Conservation (phyloP, 1,140 invertebrate species). For the Calephelis virginiensis region DNA sequence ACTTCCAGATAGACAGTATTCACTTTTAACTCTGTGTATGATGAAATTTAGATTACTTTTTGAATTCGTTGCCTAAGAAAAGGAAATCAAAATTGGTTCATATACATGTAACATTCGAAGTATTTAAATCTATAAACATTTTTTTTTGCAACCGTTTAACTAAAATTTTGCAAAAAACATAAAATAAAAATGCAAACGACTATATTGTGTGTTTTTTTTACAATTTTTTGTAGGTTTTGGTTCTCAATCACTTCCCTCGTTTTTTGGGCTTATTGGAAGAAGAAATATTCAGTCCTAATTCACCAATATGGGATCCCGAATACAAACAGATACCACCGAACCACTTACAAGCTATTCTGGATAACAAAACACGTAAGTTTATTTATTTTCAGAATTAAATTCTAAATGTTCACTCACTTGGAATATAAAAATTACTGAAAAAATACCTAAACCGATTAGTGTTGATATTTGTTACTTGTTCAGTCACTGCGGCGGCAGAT, state of each 20-base stretch:
- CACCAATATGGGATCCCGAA: slow-evolving; percentile 96
- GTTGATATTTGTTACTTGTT: too few relatives aligned
- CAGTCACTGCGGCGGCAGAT: too few relatives aligned
- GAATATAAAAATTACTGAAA: too few relatives aligned
- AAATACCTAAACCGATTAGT: too few relatives aligned
- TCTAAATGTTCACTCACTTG: too few relatives aligned
- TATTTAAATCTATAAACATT: neutral
- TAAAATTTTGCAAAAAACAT: neutral
- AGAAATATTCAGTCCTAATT: slow-evolving; percentile 91
- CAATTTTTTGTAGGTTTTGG: slow-evolving; percentile 61
- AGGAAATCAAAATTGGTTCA: too few relatives aligned
- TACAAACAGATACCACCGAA: slow-evolving; percentile 87
- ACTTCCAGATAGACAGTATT: too few relatives aligned
- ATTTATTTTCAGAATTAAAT: neutral
- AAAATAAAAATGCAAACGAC: neutral
- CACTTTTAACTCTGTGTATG: too few relatives aligned
- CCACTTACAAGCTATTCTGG: slow-evolving; percentile 80
- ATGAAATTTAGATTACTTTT: too few relatives aligned
- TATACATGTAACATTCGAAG: neutral
- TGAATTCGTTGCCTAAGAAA: too few relatives aligned
- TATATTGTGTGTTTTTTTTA: slow-evolving; percentile 14
- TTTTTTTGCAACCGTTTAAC: too few relatives aligned
- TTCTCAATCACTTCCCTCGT: slow-evolving; percentile 83
- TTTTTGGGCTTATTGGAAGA: slow-evolving; percentile 93
- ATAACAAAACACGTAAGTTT: slow-evolving; percentile 62